Conservation (phyloP, 2,113 vertebrate genomes). For the zebrafish (Danio rerio) region GRCz12tu NC_133200.1:7654501-7655000, state of each 20-base stretch:
- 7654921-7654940: constrained; percentile 55
- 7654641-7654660: no score
- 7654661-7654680: background rate
- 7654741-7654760: constrained; percentile 50
- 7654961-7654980: constrained; percentile 58
- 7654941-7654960: constrained; percentile 35
- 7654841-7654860: constrained; percentile 28
- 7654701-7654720: constrained; percentile 10
- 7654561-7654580: no score
- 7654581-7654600: no score
- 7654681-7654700: constrained; percentile 13
- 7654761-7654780: constrained; percentile 62
- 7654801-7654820: constrained; percentile 55
- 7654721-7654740: constrained; percentile 6
- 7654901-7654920: constrained; percentile 39
- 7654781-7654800: constrained; percentile 58
- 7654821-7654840: constrained; percentile 62
- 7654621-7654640: no score
- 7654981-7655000: constrained; percentile 60
- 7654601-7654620: no score
- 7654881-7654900: constrained; percentile 51
- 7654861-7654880: constrained; percentile 22
- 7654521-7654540: no score
- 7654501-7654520: no score
- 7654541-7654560: no score